A percentile compares a stretch with the other conserved stretches of the same genome.
These are phyloP conservation scores for Tetragonula carbonaria DNA, from an alignment of 2,888 invertebrate genomes.

Conservation along the genomic window DNA sequence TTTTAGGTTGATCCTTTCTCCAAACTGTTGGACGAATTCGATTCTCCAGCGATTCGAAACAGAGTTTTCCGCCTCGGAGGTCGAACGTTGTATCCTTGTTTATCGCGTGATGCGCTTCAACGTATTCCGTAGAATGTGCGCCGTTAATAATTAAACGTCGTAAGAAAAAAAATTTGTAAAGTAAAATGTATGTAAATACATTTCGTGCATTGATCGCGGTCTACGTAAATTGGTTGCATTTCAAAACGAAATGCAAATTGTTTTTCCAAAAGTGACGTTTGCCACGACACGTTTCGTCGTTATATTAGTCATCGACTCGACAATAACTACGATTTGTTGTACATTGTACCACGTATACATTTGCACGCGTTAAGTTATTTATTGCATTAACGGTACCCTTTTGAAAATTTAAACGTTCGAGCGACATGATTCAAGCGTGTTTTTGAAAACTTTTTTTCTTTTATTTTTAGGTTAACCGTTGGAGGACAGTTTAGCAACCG, in stretches of 20 bases:
- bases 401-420: not conserved
- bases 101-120: not conserved
- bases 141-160: no score
- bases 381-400: slow-evolving; percentile 7
- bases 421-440: not conserved
- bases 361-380: not conserved
- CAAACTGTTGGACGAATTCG: not conserved
- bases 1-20: not conserved
- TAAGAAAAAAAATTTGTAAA: not conserved
- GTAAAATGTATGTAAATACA: not conserved
- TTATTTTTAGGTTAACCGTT: slow-evolving; percentile 41
- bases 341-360: not conserved
- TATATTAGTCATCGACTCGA: no score
- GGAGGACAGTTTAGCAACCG: not conserved
- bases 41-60: not conserved
- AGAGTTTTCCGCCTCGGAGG: not conserved
- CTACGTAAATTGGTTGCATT: not conserved
- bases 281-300: no score
- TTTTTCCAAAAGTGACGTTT: slow-evolving; percentile 1
- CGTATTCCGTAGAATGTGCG: not conserved
- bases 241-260: not conserved
- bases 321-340: not conserved
- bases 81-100: not conserved
- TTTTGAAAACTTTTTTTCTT: not conserved
- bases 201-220: not conserved